phyloP scores from a whole-genome alignment of 2,888 invertebrate genomes.

The Formica aserva region DNA sequence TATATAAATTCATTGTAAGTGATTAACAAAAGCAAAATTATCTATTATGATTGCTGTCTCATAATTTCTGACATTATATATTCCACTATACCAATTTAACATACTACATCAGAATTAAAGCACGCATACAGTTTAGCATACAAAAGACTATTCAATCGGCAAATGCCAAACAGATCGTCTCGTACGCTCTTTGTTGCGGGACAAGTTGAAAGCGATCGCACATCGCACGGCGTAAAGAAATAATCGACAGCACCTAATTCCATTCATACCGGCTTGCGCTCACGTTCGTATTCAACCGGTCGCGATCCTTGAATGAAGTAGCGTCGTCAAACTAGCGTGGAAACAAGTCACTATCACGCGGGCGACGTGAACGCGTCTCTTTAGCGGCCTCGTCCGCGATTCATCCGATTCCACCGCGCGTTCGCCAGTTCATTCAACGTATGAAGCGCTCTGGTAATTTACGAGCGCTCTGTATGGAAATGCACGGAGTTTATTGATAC shows the following conservation, averaged over 20 bases:
- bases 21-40: constrained; percentile 20
- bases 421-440: constrained; percentile 28
- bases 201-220: constrained; percentile 38
- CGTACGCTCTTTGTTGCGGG: constrained; percentile 30
- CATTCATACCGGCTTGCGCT: constrained; percentile 45
- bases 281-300: constrained; percentile 41
- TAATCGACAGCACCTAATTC: constrained; percentile 52
- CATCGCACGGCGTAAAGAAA: constrained; percentile 34
- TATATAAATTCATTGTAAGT: background rate
- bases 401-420: constrained; percentile 15
- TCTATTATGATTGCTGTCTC: background rate
- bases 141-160: constrained; percentile 52
- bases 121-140: constrained; percentile 39
- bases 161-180: constrained; percentile 52
- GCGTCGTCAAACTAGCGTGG: constrained; percentile 43
- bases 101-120: constrained; percentile 37
- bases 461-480: constrained; percentile 42
- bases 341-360: constrained; percentile 45
- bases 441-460: constrained; percentile 30
- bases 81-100: constrained; percentile 18
- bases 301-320: constrained; percentile 45
- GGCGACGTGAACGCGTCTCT: constrained; percentile 17
- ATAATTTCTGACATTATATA: constrained; percentile 26
- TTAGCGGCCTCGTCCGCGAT: background rate
- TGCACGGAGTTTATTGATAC: constrained; percentile 25